Base-by-base conservation (phyloP, 2,888 invertebrate species). In the Diabrotica balteata region DNA sequence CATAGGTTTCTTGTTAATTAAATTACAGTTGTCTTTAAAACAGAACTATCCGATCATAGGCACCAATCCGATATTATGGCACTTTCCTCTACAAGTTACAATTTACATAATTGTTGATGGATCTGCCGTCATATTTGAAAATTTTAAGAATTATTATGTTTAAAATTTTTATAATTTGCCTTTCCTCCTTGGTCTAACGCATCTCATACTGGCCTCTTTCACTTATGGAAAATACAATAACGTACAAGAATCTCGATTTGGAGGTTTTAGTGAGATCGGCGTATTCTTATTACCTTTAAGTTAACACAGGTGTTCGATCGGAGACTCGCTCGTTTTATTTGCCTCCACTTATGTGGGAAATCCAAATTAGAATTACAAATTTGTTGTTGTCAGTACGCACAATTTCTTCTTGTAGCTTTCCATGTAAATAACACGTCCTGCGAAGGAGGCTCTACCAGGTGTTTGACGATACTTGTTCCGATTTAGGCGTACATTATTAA, bases 191-290 rank as follows among this genome's bases (percentile, higher is more conserved):
- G 55, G 45, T 17, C 55, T 57, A 57, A 70, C 50, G 67, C 68
- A 67, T 69, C 71, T 72, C 71, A 72, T 72, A 62, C 67, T 61
- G 63, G 51, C 53, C 57, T 43, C 59, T 68, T 61, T 52, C 67
- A 68, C 70, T 62, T 71, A 72, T 71, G 73, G 72, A 72, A 72
- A 70, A 67, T 62, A 73, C 72, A 73, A 72, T 75, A 72, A 72
- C 70, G 70, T 69, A 69, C 68, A 53, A 68, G 59, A 59, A 59
- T 62, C 73, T 74, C 70, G 70, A 75, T 73, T 74, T 71, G 72
- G 69, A 63, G 67, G 63, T 70, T 70, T 70, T 68, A 68, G 58
- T 55, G 9, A 65, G 67, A 73, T 68, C 69, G 68, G 68, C 69
- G 68, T 32, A 32, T 32, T 32, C 32, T 32, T 32, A 4, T 65